Percentiles rank a stretch among this genome's conserved stretches.
Evolutionary conservation across 2,888 invertebrate species (phyloP).

Genomic region (Tholera decimalis): DNA sequence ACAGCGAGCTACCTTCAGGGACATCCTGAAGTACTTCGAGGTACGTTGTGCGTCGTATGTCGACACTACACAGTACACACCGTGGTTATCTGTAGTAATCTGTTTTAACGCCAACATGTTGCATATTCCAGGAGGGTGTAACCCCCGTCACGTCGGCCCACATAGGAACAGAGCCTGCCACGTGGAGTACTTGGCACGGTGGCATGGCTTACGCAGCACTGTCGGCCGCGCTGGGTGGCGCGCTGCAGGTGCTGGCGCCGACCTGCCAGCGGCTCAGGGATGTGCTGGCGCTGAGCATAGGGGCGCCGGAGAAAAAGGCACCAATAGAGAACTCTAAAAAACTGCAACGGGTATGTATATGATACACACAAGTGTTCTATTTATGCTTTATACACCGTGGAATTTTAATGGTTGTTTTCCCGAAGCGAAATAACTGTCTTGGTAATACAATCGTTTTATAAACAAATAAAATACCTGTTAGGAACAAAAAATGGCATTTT

Average conservation of each 20-base stretch:
- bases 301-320: constrained; percentile 83
- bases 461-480: no score
- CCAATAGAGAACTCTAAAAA: constrained; percentile 94
- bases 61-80: neutral
- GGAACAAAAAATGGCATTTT: no score
- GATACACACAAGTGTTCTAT: neutral
- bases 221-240: constrained; percentile 92
- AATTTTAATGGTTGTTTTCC: neutral
- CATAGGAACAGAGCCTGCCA: constrained; percentile 94
- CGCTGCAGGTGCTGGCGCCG: constrained; percentile 94
- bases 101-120: neutral
- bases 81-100: no score
- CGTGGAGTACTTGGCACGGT: constrained; percentile 95
- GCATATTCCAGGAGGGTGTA: constrained; percentile 91
- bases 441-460: no score
- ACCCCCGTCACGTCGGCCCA: constrained; percentile 91
- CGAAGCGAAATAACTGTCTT: neutral
- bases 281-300: constrained; percentile 93
- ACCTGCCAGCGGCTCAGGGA: constrained; percentile 87
- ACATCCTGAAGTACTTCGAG: constrained; percentile 97
- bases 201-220: constrained; percentile 92
- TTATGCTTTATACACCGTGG: no score
- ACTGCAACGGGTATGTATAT: constrained; percentile 92
- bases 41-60: constrained; percentile 83
- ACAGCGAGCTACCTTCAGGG: constrained; percentile 98